phyloP scores from a whole-genome alignment of 2,888 invertebrate species.

The Caenorhabditis sulstoni region DNA sequence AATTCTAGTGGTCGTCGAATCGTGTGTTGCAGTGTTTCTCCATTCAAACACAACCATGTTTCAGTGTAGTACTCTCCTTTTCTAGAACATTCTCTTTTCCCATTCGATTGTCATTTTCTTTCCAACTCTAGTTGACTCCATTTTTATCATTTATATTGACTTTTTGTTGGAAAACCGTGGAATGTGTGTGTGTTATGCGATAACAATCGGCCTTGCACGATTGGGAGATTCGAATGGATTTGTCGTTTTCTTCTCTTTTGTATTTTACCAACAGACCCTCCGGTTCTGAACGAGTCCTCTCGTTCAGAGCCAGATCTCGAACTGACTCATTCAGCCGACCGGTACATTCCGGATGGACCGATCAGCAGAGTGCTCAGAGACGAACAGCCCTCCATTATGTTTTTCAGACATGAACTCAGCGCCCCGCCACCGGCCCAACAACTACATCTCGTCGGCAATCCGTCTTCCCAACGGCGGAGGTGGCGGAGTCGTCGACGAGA shows the following conservation, averaged over 20 bases:
- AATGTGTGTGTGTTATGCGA: constrained; percentile 58
- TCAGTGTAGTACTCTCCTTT: background rate
- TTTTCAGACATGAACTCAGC: constrained; percentile 5
- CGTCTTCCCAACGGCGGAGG: constrained; percentile 69
- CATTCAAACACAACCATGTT: background rate
- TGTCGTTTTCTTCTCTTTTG: constrained; percentile 4
- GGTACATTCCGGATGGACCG: too few relatives aligned
- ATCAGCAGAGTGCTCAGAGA: too few relatives aligned
- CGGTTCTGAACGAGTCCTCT: too few relatives aligned
- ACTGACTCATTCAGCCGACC: too few relatives aligned
- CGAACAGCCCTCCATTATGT: too few relatives aligned
- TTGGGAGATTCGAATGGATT: constrained; percentile 31
- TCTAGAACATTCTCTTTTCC: background rate
- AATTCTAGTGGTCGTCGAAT: constrained; percentile 39
- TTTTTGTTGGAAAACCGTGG: constrained; percentile 31
- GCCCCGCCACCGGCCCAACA: constrained; percentile 51
- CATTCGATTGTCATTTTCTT: background rate
- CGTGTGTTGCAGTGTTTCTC: constrained; percentile 38
- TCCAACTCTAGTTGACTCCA: background rate
- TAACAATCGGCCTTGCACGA: constrained; percentile 58
- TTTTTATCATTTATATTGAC: background rate
- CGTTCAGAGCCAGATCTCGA: background rate
- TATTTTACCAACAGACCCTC: background rate
- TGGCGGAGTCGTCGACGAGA: constrained; percentile 60
- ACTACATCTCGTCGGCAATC: constrained; percentile 56